A percentile compares a stretch with the other conserved stretches of the same genome.
Evolutionary conservation across 2,888 invertebrate genomes (phyloP).

Genomic region (Andrena hattorfiana): DNA sequence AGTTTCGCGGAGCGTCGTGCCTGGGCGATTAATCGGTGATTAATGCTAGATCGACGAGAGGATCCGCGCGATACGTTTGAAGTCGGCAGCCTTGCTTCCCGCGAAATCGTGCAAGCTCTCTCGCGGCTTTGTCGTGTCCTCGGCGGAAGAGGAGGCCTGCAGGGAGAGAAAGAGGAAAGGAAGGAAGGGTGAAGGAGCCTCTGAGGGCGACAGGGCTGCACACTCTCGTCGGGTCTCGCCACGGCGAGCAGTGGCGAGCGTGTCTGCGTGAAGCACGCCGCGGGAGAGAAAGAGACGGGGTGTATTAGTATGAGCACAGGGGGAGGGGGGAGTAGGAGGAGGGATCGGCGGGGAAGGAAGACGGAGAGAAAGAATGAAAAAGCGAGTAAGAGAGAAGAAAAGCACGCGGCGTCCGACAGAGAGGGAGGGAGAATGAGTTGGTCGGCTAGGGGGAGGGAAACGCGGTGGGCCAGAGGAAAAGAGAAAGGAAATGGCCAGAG

Average conservation of each 20-base stretch:
- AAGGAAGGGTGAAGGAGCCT: slow-evolving; percentile 67
- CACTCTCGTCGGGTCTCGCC: slow-evolving; percentile 58
- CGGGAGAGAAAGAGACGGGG: slow-evolving; percentile 13
- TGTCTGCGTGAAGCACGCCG: slow-evolving; percentile 5
- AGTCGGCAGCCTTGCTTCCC: slow-evolving; percentile 35
- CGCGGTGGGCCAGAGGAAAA: slow-evolving; percentile 37
- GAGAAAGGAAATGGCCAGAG: slow-evolving; percentile 39
- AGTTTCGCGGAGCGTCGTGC: background rate
- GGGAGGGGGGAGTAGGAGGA: slow-evolving; percentile 35
- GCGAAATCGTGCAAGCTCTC: slow-evolving; percentile 57
- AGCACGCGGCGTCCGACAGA: slow-evolving; percentile 33
- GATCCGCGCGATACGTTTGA: slow-evolving; percentile 6
- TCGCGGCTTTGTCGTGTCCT: slow-evolving; percentile 58
- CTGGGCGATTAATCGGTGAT: slow-evolving; percentile 46
- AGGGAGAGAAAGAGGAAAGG: slow-evolving; percentile 17
- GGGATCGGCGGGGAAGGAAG: slow-evolving; percentile 47
- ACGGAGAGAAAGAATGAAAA: slow-evolving; percentile 40
- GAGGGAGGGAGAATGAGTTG: slow-evolving; percentile 46
- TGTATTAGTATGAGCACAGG: slow-evolving; percentile 7
- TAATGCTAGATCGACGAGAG: slow-evolving; percentile 45
- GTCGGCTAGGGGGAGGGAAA: slow-evolving; percentile 39
- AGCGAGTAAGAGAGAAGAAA: slow-evolving; percentile 25
- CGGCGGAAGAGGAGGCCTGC: slow-evolving; percentile 33
- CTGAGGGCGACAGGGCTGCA: slow-evolving; percentile 70
- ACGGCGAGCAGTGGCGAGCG: slow-evolving; percentile 40